Evolutionary conservation across 2,113 vertebrate species (phyloP).

Genomic region (Semicossyphus pulcher): DNA sequence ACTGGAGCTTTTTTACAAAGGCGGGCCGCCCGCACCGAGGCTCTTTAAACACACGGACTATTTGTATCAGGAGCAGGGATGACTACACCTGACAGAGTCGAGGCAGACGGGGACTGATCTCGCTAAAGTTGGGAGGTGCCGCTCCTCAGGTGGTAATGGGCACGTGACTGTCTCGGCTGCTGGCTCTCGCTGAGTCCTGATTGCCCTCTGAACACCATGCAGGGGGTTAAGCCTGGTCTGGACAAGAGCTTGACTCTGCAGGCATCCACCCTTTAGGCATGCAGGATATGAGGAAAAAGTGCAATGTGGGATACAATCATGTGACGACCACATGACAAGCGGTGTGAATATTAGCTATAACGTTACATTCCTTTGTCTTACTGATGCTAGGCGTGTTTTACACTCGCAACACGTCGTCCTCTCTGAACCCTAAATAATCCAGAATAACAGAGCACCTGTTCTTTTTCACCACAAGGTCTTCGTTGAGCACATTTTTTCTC

Average conservation of each 20-base stretch:
- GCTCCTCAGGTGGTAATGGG: constrained; percentile 20
- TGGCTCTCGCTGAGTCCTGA: constrained; percentile 21
- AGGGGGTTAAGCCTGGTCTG: constrained; percentile 24
- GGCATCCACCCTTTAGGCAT: neutral
- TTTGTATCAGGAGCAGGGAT: constrained; percentile 47
- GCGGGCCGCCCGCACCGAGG: constrained; percentile 25
- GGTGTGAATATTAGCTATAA: no score
- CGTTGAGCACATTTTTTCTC: no score
- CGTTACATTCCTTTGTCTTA: no score
- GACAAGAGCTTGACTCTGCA: constrained; percentile 12
- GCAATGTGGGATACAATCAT: neutral
- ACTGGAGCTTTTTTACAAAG: constrained; percentile 45
- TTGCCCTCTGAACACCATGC: constrained; percentile 27
- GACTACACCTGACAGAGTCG: constrained; percentile 50
- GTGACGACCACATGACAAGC: no score
- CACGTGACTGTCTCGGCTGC: constrained; percentile 4
- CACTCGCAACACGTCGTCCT: no score
- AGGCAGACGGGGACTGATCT: constrained; percentile 14
- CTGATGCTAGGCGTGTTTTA: no score
- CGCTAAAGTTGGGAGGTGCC: constrained; percentile 16
- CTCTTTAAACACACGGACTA: constrained; percentile 34
- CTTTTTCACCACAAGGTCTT: no score
- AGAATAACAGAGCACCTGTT: no score
- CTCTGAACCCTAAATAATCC: no score
- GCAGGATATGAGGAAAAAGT: neutral